Conservation (phyloP, 2,113 vertebrate genomes). For the Isichthys henryi region DNA sequence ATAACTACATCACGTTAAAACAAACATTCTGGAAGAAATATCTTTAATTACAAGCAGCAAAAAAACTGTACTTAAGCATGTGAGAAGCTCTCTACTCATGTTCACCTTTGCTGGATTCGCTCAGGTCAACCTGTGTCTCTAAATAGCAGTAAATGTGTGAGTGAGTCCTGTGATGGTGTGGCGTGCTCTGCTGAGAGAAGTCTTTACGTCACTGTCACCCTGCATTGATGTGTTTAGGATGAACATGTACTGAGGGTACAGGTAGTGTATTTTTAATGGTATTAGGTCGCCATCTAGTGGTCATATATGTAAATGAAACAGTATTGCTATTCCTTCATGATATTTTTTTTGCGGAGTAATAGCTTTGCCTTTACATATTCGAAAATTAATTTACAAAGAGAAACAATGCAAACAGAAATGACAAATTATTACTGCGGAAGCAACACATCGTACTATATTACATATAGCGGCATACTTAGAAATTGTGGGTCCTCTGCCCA, state of each 20-base stretch:
- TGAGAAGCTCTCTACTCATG: not conserved
- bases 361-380: not conserved
- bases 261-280: not conserved
- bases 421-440: not conserved
- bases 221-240: not conserved
- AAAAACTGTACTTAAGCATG: not conserved
- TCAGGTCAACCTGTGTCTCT: not conserved
- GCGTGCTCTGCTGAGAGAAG: not conserved
- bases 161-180: not conserved
- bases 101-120: not conserved
- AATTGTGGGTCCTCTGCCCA: not conserved
- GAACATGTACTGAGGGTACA: not conserved
- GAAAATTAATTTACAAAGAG: not conserved
- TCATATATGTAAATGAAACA: not conserved
- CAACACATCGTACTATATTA: not conserved
- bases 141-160: not conserved
- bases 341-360: not conserved
- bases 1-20: not conserved
- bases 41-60: not conserved
- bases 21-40: not conserved
- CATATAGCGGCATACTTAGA: not conserved
- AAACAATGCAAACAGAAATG: not conserved
- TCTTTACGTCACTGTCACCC: not conserved
- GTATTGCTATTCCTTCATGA: not conserved
- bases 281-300: not conserved